Percentiles rank a stretch among this genome's conserved stretches.
Conservation (phyloP, 2,113 vertebrate genomes). For the Ceratotherium simum region DNA sequence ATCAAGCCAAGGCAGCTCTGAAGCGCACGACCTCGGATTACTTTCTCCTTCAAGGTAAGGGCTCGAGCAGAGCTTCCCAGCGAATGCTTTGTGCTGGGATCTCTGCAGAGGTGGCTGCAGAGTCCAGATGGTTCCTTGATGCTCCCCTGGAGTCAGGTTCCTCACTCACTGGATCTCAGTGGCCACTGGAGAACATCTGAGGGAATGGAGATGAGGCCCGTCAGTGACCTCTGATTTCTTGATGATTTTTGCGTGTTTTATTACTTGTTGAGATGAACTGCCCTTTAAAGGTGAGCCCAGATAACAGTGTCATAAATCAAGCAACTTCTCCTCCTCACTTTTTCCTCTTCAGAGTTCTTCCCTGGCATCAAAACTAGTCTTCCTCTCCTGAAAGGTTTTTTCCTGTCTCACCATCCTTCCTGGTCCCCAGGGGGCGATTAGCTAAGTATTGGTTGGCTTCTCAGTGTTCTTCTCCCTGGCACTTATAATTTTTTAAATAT, state of each 20-base stretch:
- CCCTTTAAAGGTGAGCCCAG: not conserved
- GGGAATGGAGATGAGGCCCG: not conserved
- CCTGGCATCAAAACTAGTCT: not conserved
- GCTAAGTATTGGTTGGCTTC: not conserved
- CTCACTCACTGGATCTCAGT: not conserved
- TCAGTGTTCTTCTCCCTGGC: not conserved
- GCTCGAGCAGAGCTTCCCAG: no score
- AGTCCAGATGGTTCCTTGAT: not conserved
- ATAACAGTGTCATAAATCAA: not conserved
- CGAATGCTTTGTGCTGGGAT: not conserved
- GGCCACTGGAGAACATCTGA: not conserved
- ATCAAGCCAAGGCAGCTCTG: constrained; percentile 89
- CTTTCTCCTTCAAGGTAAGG: constrained; percentile 94
- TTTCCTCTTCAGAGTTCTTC: not conserved
- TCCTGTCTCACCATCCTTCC: not conserved
- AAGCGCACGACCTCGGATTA: constrained; percentile 92
- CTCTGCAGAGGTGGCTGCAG: not conserved
- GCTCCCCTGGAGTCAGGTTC: not conserved
- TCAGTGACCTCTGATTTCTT: not conserved
- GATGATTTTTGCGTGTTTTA: not conserved
- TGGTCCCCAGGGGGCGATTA: not conserved
- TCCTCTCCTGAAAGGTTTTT: not conserved
- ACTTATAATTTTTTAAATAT: not conserved
- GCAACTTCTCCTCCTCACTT: not conserved
- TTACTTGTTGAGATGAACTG: not conserved